Base-by-base conservation (phyloP, 1,140 invertebrate genomes). In the Goniozus legneri region DNA sequence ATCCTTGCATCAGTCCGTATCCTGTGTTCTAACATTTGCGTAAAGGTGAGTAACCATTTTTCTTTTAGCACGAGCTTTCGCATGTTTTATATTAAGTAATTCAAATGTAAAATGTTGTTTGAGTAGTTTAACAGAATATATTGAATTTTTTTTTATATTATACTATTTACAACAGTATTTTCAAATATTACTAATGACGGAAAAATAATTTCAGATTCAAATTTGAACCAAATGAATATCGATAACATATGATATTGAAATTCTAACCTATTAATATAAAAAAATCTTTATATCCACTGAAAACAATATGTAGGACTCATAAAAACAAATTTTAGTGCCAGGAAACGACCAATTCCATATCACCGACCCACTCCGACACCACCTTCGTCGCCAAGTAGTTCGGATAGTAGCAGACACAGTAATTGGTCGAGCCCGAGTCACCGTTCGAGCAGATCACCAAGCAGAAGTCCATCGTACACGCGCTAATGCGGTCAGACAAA, bases 311-410 rank as follows among this genome's bases (percentile, higher is more conserved):
- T n/a, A 14, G 27, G n/a, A 56, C 43, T 52, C 54, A 66, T 16
- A 27, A 44, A 37, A 32, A 41, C 67, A 60, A 54, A 61, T 82
- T 80, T 61, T 78, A 94, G 91, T 75, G 91, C 91, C 50, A 83
- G 91, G 57, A 94, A 94, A 76, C 80, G 90, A 44, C 91, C 91
- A 27, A 90, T 94, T 61, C 89, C 90, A 37, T 93, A 93, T 79
- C 87, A 91, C 59, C 82, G 90, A 58, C 86, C 87, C 42, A 86
- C 87, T 14, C 86, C 87, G 10, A 84, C 87, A 6, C 82, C 88
- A 44, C 81, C 83, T 14, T 84, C 84, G 31, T 84, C 83, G 38
- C 80, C 74, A 37, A 84, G 82, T 62, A 84, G 81, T 61, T 84
- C 79, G 50, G 83, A 81, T 61, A 85, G 82, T 62, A 77, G 79